Conservation (phyloP, 2,113 vertebrate genomes). For the Dasyurus viverrinus region DNA sequence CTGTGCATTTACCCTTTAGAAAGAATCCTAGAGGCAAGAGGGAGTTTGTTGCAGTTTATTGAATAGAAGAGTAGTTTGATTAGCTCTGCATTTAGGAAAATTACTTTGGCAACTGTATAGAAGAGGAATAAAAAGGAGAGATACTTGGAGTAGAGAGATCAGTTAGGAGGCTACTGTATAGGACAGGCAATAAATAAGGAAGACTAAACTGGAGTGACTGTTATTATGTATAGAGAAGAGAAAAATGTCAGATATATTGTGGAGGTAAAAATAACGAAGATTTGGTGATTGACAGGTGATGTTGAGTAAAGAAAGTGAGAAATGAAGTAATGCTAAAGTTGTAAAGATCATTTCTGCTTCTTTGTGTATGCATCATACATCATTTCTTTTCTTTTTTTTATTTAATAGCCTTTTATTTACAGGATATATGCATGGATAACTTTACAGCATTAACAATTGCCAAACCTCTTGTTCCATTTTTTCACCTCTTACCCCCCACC, state of each 20-base stretch:
- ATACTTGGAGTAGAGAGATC: no score
- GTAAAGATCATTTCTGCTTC: neutral
- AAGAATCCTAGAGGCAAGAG: neutral
- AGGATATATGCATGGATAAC: no score
- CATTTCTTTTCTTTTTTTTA: no score
- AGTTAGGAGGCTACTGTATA: neutral
- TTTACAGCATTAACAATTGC: no score
- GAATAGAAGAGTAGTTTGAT: neutral
- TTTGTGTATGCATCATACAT: neutral
- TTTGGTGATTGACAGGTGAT: neutral
- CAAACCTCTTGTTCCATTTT: no score
- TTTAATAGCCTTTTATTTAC: no score
- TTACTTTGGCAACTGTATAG: neutral
- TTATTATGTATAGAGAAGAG: neutral
- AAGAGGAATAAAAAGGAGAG: neutral
- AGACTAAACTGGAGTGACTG: neutral
- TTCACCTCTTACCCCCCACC: no score
- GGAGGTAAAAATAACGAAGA: neutral
- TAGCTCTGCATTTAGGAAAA: neutral
- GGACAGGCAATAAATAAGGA: neutral
- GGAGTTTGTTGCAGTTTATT: neutral
- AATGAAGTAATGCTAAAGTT: neutral
- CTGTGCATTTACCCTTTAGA: no score
- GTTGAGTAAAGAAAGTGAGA: neutral
- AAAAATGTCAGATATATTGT: neutral